Conservation (phyloP, 2,797 vertebrate species). For the Triplophysa yarkandensis region DNA sequence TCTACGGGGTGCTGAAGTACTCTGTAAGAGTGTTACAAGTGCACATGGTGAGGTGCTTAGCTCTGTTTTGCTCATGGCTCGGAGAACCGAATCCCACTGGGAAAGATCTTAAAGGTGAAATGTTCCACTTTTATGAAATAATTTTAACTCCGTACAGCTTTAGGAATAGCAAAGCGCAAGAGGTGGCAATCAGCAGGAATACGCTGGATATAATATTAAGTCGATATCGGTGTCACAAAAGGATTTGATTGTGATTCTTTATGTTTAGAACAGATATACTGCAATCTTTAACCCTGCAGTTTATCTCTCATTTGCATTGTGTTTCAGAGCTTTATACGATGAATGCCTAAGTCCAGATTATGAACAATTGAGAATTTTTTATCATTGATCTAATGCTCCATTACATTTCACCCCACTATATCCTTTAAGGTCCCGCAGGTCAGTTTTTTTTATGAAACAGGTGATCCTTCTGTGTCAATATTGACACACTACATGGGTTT, state of each 20-base stretch:
- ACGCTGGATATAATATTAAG: neutral
- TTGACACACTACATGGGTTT: too few relatives aligned
- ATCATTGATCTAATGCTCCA: neutral
- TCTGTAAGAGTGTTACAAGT: conserved; percentile 44
- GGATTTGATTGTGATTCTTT: neutral
- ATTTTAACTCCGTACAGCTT: conserved; percentile 10
- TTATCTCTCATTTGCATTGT: neutral
- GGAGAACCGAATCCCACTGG: conserved; percentile 15
- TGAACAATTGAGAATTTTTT: neutral
- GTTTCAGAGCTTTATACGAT: neutral
- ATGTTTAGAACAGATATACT: neutral
- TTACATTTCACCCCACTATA: neutral
- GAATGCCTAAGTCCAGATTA: neutral
- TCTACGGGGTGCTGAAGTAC: conserved; percentile 32
- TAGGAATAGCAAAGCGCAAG: neutral
- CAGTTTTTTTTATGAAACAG: too few relatives aligned
- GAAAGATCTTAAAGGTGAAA: conserved; percentile 27
- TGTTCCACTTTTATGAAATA: conserved; percentile 3
- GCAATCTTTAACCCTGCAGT: neutral
- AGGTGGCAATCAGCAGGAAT: neutral
- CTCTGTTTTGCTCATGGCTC: conserved; percentile 5
- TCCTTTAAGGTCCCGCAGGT: too few relatives aligned
- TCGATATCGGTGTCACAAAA: neutral
- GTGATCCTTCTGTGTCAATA: too few relatives aligned
- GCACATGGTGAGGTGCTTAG: conserved; percentile 33